Base-by-base conservation (phyloP, 1,140 invertebrate species). In the Lycorma delicatula region DNA sequence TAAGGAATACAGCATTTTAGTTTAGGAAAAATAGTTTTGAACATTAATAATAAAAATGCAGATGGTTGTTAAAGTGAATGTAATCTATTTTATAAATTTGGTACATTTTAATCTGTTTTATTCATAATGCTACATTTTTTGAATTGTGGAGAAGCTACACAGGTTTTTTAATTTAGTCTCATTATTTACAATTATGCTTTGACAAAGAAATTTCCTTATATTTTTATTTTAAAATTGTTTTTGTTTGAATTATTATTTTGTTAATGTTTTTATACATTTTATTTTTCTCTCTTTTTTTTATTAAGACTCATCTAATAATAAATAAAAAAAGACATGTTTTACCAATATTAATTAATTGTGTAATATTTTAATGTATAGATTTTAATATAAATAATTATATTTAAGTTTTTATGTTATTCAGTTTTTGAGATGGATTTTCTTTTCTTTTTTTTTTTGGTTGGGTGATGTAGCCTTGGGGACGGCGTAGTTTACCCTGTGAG, bases 401-500 rank as follows among this genome's bases (percentile, higher is more conserved):
- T n/a, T n/a, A n/a, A n/a, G n/a, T n/a, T n/a, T n/a, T n/a, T n/a
- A n/a, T n/a, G n/a, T n/a, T 53, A 20, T 27, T 54, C 22, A 50
- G 22, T 28, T n/a, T n/a, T 50, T 25, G 48, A 28, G 48, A 26
- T 50, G 6, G n/a, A 16, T 25, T 26, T 12, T 50, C 11, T 26
- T 50, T 50, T 13, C 23, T 25, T 50, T 12, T 22, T 51, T 23
- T 58, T 54, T 51, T 52, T 46, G 26, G 48, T 59, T 54, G 52
- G 59, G 44, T 26, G 31, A 27, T 71, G 71, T 82, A 94, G 91
- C 85, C 78, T 86, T 73, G 90, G 89, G 70, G 89, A 93, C 76
- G 91, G 91, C 75, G 81, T 89, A 72, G 80, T 79, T 74, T 94
- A 81, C 79, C 87, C 87, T 61, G 85, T 87, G 69, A 83, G 87